Evolutionary conservation across 2,797 vertebrate genomes (phyloP), one percentile per base, ranked within the genome.

Genomic region (Arctocebus calabarensis): DNA sequence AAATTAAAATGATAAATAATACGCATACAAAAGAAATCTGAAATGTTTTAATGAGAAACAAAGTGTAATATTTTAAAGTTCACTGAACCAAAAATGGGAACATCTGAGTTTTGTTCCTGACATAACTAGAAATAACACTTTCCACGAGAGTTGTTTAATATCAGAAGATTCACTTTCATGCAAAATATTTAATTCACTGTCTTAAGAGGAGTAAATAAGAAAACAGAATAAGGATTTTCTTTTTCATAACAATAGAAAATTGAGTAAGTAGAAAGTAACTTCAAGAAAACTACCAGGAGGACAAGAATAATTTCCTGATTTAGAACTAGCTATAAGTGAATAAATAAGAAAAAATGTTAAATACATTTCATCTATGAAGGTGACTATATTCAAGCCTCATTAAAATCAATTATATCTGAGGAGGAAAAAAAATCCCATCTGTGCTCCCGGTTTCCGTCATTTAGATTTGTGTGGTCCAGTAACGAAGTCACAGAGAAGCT

Each of bases 341-440:
- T 75, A 43, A 68, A 64, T 59, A 34, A 37, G 48, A 48, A 86
- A 91, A 91, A 84, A 79, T 29, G n/a, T n/a, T 94, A 59, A 96
- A 43, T 78, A 78, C 8, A 34, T 88, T 88, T 82, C 48, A 93
- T 10, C n/a, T 70, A 37, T 75, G 22, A 88, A 84, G 37, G 11
- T 94, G 71, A 66, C 20, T 71, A 66, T 62, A 91, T 84, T 84
- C 48, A 82, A 77, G 43, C 29, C 37, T 96, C 57, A 73, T 84
- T 93, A 93, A 90, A 88, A 79, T 70, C 43, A 37, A 32, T 37
- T 61, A 34, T 22, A 64, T 37, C 1, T 27, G 84, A 4, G n/a
- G 7, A 89, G 22, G 43, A 37, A 43, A 43, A 62, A 75, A 79
- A 84, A 14, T 29, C 7, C 62, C 17, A 71, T 66, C 70, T 88